A percentile compares a stretch with the other conserved stretches of the same genome.
Evolutionary conservation across 2,888 invertebrate genomes (phyloP).

Genomic region (Lucinisca nassula): DNA sequence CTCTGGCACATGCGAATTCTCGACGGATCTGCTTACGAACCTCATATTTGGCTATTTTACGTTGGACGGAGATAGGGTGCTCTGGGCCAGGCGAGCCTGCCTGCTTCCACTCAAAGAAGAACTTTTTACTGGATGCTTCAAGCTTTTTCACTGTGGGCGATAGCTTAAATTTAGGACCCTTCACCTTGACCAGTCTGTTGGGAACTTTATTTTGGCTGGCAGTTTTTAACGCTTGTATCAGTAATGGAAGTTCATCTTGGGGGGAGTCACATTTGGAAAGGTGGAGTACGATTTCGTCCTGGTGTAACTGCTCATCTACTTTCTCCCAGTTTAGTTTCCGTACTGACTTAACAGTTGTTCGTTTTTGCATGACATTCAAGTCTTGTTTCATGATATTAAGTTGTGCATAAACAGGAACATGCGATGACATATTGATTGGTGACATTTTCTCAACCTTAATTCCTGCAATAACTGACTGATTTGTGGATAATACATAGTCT

Average conservation of each 20-base stretch:
- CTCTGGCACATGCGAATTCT: constrained; percentile 3
- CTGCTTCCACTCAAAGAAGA: not conserved
- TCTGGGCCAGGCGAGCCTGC: constrained; percentile 1
- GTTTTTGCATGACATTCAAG: not conserved
- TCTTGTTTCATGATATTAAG: not conserved
- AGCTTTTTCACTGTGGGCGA: not conserved
- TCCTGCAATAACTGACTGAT: not conserved
- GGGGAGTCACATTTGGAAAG: not conserved
- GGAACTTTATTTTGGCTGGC: not conserved
- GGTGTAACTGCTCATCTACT: not conserved
- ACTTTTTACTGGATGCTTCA: not conserved
- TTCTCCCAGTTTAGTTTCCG: constrained; percentile 8
- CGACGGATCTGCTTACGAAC: constrained; percentile 12
- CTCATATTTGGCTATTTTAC: constrained; percentile 4
- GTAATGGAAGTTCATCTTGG: not conserved
- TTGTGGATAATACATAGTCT: not conserved
- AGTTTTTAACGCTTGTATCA: not conserved
- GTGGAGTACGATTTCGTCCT: not conserved
- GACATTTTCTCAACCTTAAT: not conserved
- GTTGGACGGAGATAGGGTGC: constrained; percentile 8
- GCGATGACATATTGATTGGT: not conserved
- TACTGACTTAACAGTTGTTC: not conserved
- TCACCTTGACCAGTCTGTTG: not conserved
- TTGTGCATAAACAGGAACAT: constrained; percentile 5
- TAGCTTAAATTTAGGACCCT: constrained; percentile 7